Percentiles rank a stretch among this genome's conserved stretches.
phyloP scores from a whole-genome alignment of 2,888 invertebrate genomes.

The Acanthosepion pharaonis region DNA sequence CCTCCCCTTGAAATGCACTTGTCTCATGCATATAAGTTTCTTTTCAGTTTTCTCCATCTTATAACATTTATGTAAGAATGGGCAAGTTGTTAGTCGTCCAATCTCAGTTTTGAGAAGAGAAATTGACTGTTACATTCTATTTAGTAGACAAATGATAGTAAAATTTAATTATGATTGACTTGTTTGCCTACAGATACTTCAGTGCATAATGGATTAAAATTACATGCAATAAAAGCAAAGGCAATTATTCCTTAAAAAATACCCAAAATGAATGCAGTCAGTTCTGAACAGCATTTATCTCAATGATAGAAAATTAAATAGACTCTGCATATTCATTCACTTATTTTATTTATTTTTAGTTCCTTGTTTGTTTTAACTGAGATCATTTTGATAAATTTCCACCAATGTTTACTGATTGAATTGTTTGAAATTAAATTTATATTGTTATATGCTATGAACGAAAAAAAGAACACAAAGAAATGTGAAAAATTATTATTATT shows the following conservation, averaged over 20 bases:
- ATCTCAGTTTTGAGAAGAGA: not conserved
- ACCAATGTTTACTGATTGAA: not conserved
- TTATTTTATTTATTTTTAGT: not conserved
- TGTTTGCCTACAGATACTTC: not conserved
- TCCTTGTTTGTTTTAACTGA: not conserved
- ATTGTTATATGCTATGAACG: not conserved
- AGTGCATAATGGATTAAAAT: not conserved
- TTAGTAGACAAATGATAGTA: not conserved
- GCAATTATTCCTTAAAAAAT: not conserved
- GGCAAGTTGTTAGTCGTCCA: not conserved
- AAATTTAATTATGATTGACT: not conserved
- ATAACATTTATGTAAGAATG: too few relatives aligned
- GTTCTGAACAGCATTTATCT: not conserved
- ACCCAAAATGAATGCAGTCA: not conserved
- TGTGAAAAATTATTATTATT: too few relatives aligned
- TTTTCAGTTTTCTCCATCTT: too few relatives aligned
- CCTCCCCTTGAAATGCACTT: too few relatives aligned
- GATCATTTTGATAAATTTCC: not conserved
- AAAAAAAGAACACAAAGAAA: too few relatives aligned
- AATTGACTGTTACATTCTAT: not conserved
- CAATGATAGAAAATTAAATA: not conserved
- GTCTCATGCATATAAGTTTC: too few relatives aligned
- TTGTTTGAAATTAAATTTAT: not conserved
- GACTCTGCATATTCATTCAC: not conserved
- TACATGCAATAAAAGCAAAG: not conserved